Evolutionary conservation across 2,888 invertebrate species (phyloP), one percentile per base, ranked within the genome.

Genomic region (Clistopyga incitator): DNA sequence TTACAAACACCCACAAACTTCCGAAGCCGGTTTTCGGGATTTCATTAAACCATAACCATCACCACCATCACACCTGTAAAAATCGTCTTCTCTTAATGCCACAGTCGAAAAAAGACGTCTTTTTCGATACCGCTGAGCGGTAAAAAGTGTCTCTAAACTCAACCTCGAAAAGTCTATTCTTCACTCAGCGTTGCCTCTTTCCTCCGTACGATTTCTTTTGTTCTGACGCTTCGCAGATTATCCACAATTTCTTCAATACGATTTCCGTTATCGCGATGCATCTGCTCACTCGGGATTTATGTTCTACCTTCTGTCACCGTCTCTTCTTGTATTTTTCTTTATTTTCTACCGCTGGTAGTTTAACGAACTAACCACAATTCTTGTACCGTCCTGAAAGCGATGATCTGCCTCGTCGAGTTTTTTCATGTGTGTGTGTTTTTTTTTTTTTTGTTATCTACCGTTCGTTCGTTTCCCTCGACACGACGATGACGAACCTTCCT

Each of bases 171-270:
- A 56, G 11, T 15, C 25, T 23, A 25, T 25, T 23, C 56, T 25
- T 56, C 56, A 25, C 56, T 56, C 15, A 25, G 56, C 56, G 13
- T 25, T 25, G 56, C 15, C 68, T 50, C 68, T 23, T 25, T 6
- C 4, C 15, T n/a, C 68, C 50, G 25, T 50, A 45, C 84, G 86
- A 84, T 87, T 87, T 86, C 87, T 88, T 88, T 45, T 65, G 56
- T 67, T 72, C 47, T 56, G 56, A 54, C 45, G 45, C 61, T 54
- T 52, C 67, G 13, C 20, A 25, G 59, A 42, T 50, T 18, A 50
- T 56, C 45, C 72, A 15, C 20, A 23, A 42, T 42, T 86, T 86
- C 84, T 82, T 84, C 79, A 29, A 59, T 29, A 59, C 34, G 54
- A 13, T 13, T 61, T 29, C n/a, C 68, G 84, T 75, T 59, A 10